Base-by-base conservation (phyloP, 1,140 invertebrate species). In the Streblospio benedicti region DNA sequence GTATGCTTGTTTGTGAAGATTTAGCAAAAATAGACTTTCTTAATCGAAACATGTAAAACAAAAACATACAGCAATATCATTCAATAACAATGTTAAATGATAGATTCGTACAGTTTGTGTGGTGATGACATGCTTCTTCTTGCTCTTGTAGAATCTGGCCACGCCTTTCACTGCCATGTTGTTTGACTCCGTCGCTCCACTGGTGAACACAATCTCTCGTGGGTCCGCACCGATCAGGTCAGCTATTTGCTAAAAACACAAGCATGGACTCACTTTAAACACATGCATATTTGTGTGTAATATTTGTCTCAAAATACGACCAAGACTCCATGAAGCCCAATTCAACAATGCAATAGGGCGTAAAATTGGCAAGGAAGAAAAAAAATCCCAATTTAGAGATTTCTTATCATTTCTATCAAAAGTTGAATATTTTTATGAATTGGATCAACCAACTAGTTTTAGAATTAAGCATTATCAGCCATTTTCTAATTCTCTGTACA, bases 141-240 rank as follows among this genome's bases (percentile, higher is more conserved):
- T 93, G 49, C 82, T 81, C 69, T 85, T 86, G 79, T 99, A 98
- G 80, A 99, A 99, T 69, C 89, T 84, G 20, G 78, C 77, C 0
- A 97, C 90, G 31, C 97, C 97, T 82, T 99, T 99, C 0, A 99
- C 83, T 25, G 94, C 87, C 67, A 99, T 90, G 75, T 99, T 99
- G 78, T 99, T 99, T 1, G 91, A 95, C 79, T 99, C 97, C 44
- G 97, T 99, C 12, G 97, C 97, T 65, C 97, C 97, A 53, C 93
- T 97, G 12, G 96, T 99, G 71, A 99, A 99, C 63, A 99, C 85
- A 61, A 99, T 94, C 83, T 99, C 97, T 76, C 93, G 94, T 50
- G 92, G 86, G 77, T 99, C 93, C n/a, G 95, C 95, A 33, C 88
- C 87, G 74, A 99, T 97, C 30, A 99, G 74, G 64, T 83, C 80